A percentile compares a stretch with the other conserved stretches of the same genome.
Evolutionary conservation across 2,888 invertebrate genomes (phyloP).

Genomic region (Drosophila kanekoi): DNA sequence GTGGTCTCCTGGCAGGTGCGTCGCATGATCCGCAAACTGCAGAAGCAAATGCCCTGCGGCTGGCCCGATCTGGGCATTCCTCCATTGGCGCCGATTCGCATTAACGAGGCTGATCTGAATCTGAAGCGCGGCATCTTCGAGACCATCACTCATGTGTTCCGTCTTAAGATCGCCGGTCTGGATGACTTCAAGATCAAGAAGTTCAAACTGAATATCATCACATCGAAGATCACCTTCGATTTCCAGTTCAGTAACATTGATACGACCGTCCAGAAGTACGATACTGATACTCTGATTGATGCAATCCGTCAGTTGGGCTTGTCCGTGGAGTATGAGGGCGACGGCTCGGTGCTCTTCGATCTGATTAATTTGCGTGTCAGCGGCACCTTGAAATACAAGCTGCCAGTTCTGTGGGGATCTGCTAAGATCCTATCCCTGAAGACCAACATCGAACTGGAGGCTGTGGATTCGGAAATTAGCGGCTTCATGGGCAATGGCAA

Average conservation of each 20-base stretch:
- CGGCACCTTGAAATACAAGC: slow-evolving; percentile 76
- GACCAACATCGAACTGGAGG: slow-evolving; percentile 67
- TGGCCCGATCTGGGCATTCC: slow-evolving; percentile 76
- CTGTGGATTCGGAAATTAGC: slow-evolving; percentile 72
- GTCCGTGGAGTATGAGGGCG: slow-evolving; percentile 77
- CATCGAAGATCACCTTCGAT: slow-evolving; percentile 72
- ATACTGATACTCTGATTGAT: slow-evolving; percentile 77
- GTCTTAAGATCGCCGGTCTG: slow-evolving; percentile 77
- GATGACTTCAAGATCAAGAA: slow-evolving; percentile 76
- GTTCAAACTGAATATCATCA: slow-evolving; percentile 78
- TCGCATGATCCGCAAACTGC: slow-evolving; percentile 73
- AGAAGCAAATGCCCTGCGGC: slow-evolving; percentile 81
- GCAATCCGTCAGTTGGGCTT: slow-evolving; percentile 70
- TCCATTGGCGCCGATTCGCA: slow-evolving; percentile 75
- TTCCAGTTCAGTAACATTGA: slow-evolving; percentile 75
- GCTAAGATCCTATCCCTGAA: slow-evolving; percentile 77
- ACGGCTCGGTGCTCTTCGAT: slow-evolving; percentile 74
- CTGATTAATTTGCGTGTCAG: slow-evolving; percentile 73
- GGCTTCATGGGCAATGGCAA: slow-evolving; percentile 76
- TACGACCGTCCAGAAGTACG: slow-evolving; percentile 74
- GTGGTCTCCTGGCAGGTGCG: slow-evolving; percentile 80
- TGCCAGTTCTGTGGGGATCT: slow-evolving; percentile 82
- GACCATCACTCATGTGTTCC: slow-evolving; percentile 73
- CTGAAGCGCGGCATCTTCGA: slow-evolving; percentile 69
- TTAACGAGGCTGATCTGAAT: slow-evolving; percentile 58